Evolutionary conservation across 1,140 invertebrate genomes (phyloP), one percentile per base, ranked within the genome.

Genomic region (Eriosoma lanigerum): DNA sequence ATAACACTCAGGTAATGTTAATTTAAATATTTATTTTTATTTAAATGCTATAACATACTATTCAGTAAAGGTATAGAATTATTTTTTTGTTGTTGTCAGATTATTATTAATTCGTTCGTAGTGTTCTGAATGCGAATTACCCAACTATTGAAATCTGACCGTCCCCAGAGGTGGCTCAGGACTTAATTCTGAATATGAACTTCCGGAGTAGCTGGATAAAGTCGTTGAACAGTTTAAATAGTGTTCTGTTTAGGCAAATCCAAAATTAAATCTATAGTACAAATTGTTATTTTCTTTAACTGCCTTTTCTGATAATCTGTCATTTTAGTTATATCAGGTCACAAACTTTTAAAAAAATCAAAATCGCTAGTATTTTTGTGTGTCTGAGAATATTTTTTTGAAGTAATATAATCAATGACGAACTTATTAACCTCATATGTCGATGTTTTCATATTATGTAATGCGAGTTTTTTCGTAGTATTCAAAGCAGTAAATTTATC

Each of bases 271-370:
- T 64, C 32, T n/a, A 64, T 44, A 64, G 62, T 44, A n/a, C 58
- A 19, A 52, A 76, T 52, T 24, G 73, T 76, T 56, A 29, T 52
- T 76, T 6, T 54, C 52, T 76, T 76, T 38, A 76, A 76, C 73
- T 76, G 73, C 12, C 73, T 52, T 56, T 76, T 76, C 2, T 76
- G 73, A 76, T 76, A 56, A 76, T 76, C 73, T n/a, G 50, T 76
- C 73, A 76, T 76, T 38, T 76, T 76, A 38, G 73, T 58, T 52
- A 58, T 52, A 56, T 76, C 73, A 38, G 54, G 73, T 21, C 58
- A 58, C 10, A 76, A 56, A 19, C 73, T 76, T 56, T 76, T 76
- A 9, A 76, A 56, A 38, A 76, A 76, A 21, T 76, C 50, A 58
- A 76, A 52, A 76, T 76, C 73, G 52, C 50, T 54, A 52, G 50